Evolutionary conservation across 2,113 vertebrate genomes (phyloP).

Genomic region (Lamprologus speciosus): DNA sequence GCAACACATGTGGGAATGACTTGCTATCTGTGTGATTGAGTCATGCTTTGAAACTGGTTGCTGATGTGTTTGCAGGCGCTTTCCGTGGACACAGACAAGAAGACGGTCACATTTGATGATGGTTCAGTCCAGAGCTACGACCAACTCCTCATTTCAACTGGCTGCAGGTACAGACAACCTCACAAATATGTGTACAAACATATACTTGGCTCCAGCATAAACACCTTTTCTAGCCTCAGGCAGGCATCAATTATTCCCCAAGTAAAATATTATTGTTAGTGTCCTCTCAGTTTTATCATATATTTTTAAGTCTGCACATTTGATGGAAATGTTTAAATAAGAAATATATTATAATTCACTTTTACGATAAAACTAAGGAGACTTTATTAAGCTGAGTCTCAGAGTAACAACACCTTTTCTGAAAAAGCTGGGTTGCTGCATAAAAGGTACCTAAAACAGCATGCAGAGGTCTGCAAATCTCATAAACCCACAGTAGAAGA

Average conservation of each 20-base stretch:
- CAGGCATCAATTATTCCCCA: not conserved
- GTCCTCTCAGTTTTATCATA: not conserved
- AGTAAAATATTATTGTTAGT: not conserved
- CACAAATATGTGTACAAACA: not conserved
- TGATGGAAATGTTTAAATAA: not conserved
- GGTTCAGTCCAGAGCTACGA: constrained; percentile 71
- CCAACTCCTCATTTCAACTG: constrained; percentile 77
- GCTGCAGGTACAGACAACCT: constrained; percentile 69
- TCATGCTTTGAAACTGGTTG: not conserved
- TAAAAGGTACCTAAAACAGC: not conserved
- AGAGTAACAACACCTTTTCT: not conserved
- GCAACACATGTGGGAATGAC: not conserved
- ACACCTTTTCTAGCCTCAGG: not conserved
- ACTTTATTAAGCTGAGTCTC: not conserved
- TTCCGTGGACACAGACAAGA: constrained; percentile 69
- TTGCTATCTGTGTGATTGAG: not conserved
- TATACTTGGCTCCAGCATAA: not conserved
- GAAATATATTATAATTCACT: not conserved
- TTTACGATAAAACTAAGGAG: not conserved
- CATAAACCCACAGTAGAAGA: not conserved
- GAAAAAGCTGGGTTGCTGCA: not conserved
- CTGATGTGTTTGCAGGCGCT: constrained; percentile 58
- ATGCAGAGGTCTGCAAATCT: not conserved
- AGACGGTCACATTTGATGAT: constrained; percentile 68
- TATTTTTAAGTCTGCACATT: not conserved